Evolutionary conservation across 2,113 vertebrate species (phyloP), one percentile per base, ranked within the genome.

Genomic region (Platichthys flesus): DNA sequence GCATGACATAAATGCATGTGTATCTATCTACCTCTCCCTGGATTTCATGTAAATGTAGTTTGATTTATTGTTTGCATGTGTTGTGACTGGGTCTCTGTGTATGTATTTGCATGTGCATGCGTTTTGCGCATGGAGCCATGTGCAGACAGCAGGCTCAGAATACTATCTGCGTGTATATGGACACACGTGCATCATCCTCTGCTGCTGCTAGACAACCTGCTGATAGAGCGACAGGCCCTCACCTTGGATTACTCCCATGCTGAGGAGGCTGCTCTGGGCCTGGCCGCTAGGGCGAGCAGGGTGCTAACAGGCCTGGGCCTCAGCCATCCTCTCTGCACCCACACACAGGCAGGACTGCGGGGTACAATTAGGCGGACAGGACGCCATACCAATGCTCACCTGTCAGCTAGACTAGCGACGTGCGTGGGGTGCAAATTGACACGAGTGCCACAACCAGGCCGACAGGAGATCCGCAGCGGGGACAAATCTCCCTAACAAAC

Each of bases 401-500:
- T 94, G 94, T 95, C 94, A 94, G 89, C 85, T 8, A 67, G 81
- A 77, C 82, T 62, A 67, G 64, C 72, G 74, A 86, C 82, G 70
- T 88, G 85, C 76, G 84, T 86, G 83, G 90, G 86, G 82, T 87
- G 91, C 91, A 93, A 90, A 91, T 90, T 92, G 92, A 93, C 90
- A 89, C 75, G 66, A 86, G 81, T 90, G 88, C 88, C 82, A 87
- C 86, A 86, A 83, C 90, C 73, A 55, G 82, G 88, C 84, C 85
- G 90, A 94, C 93, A 94, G 92, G 85, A 88, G 87, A 90, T 94
- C 91, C 82, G 40, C 87, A 52, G 74, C 78, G 20, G 87, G 87
- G 88, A 90, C 84, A 93, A 93, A 93, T 94, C 92, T 94, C 87
- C 89, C 89, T 95, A 95, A 95, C 93, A 94, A 95, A 92, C 92